These are phyloP conservation scores for Papilio gigon DNA, from an alignment of 2,888 invertebrate genomes.

Conservation along the genomic window DNA sequence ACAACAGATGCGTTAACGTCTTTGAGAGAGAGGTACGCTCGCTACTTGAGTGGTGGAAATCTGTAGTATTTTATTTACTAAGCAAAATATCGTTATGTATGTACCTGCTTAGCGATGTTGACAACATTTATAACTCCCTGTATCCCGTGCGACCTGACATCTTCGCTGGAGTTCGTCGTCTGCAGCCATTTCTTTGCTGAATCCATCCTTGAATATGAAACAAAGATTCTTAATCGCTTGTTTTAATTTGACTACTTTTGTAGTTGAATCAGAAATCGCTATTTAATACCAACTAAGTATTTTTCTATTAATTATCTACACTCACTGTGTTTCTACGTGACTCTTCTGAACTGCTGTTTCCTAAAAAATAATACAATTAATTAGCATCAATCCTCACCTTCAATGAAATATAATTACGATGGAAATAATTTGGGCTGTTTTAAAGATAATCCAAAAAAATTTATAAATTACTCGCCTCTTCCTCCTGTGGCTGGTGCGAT, in stretches of 20 bases:
- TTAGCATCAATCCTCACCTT: neutral
- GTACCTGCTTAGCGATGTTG: conserved; percentile 65
- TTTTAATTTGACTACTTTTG: too few relatives aligned
- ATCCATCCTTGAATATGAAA: conserved; percentile 56
- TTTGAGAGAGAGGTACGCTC: too few relatives aligned
- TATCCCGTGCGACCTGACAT: conserved; percentile 60
- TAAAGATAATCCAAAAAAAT: too few relatives aligned
- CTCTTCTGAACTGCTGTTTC: conserved; percentile 57
- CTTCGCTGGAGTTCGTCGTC: conserved; percentile 55
- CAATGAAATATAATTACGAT: too few relatives aligned
- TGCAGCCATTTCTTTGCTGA: conserved; percentile 67
- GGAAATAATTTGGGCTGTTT: neutral
- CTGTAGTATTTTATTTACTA: too few relatives aligned
- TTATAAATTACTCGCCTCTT: conserved; percentile 52
- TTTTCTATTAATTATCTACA: conserved; percentile 39
- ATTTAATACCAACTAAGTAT: too few relatives aligned
- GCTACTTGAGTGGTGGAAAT: too few relatives aligned
- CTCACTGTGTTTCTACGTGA: conserved; percentile 69
- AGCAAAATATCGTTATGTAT: too few relatives aligned
- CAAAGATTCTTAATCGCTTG: neutral
- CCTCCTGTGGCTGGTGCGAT: conserved; percentile 46
- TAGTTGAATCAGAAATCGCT: too few relatives aligned
- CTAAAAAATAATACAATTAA: conserved; percentile 46
- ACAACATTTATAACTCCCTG: conserved; percentile 60
- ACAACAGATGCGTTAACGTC: too few relatives aligned